Base-by-base conservation (phyloP, 2,797 vertebrate genomes). In the Florisuga fusca region DNA sequence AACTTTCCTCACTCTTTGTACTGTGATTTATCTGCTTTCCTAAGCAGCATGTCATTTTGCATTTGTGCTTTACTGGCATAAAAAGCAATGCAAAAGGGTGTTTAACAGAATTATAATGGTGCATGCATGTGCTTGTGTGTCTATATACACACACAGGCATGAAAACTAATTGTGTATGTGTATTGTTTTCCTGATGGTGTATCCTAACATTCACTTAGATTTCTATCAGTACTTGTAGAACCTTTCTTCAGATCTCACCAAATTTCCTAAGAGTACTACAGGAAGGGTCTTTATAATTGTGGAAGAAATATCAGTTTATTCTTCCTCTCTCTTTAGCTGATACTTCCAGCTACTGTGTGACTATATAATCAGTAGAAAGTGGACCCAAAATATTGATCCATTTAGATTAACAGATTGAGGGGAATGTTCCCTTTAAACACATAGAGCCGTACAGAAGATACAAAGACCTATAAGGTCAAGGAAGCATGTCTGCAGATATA, bases 81-180 rank as follows among this genome's bases (percentile, higher is more conserved):
- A 53, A 88, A 76, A 11, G 0, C 2, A 33, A 43, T 18, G 6
- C 12, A 74, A 58, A 23, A 22, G 3, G 6, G 9, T 74, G 15
- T 21, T 43, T 43, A 62, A 26, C 8, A 74, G 16, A 48, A 33
- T 64, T 67, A 38, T 33, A 29, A 7, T 6, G 36, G 11, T 18
- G 1, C 18, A 15, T 23, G 13, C 5, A 5, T 18, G 3, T 41
- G 8, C 19, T 10, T 2, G 2, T 22, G 3, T 33, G 14, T 50
- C 12, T 59, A 16, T 12, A 7, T 1, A 23, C 7, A 50, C 5
- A 41, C 7, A 73, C 5, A 7, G 0, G 15, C 7, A 9, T 10
- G 13, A 85, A 71, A 62, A 1, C 17, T 87, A 48, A 73, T 7
- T 7, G 57, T 84, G 17, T 26, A 7, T 18, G 58, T 76, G 57